Percentiles rank a stretch among this genome's conserved stretches.
These are phyloP conservation scores for Echinops telfairi DNA, from an alignment of 2,113 vertebrate genomes.

Conservation along the genomic window DNA sequence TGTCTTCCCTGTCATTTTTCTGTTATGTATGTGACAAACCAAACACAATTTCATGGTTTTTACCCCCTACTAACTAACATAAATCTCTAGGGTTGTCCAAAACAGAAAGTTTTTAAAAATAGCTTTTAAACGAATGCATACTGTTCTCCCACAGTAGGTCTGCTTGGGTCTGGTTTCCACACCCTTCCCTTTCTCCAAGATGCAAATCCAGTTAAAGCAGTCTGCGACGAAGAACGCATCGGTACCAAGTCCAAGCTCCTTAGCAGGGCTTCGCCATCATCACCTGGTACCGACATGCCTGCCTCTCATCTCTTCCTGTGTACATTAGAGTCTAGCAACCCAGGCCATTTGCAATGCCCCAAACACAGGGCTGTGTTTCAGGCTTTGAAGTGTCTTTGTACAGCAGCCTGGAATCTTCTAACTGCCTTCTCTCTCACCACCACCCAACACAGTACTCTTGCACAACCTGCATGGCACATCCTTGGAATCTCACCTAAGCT, in stretches of 20 bases:
- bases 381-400: not conserved
- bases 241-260: too few species aligned
- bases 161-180: not conserved
- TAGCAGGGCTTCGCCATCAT: not conserved
- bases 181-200: not conserved
- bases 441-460: conserved; percentile 18
- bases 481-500: not conserved
- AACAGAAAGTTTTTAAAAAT: not conserved
- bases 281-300: not conserved
- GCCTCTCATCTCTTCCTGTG: not conserved
- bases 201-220: not conserved
- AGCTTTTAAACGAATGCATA: not conserved
- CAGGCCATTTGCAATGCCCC: not conserved
- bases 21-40: not conserved
- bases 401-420: not conserved
- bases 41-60: too few species aligned
- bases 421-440: not conserved
- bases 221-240: not conserved
- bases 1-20: not conserved
- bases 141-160: not conserved
- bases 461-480: not conserved
- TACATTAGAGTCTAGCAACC: not conserved
- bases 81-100: not conserved
- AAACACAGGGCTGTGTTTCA: not conserved
- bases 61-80: too few species aligned